These are phyloP conservation scores for Stichodactyla helianthus DNA, from an alignment of 64 coral and sea anemone species.

Conservation along the genomic window DNA sequence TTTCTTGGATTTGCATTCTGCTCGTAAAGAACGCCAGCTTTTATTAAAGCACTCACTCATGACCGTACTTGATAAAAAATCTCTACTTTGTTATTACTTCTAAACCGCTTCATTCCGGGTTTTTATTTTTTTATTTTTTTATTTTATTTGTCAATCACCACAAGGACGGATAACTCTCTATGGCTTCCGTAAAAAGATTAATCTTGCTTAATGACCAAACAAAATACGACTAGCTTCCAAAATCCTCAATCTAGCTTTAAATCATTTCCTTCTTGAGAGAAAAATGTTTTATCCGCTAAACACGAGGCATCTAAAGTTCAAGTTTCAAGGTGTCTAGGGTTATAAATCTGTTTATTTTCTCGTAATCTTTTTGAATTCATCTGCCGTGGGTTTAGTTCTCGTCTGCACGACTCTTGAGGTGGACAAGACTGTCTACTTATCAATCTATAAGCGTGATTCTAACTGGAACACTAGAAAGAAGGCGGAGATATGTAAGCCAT, in stretches of 20 bases:
- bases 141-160: background rate
- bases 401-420: background rate
- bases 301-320: background rate
- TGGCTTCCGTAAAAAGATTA: background rate
- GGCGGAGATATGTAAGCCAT: background rate
- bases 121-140: too few species aligned
- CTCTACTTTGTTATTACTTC: background rate
- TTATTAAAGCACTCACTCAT: background rate
- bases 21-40: background rate
- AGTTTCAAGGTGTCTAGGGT: background rate
- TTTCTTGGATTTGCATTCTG: background rate
- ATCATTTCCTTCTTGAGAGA: background rate
- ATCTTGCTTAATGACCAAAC: background rate
- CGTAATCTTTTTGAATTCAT: background rate
- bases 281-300: slow-evolving; percentile 1
- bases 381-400: background rate
- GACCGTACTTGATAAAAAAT: background rate
- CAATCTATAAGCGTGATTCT: background rate
- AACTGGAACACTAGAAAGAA: background rate
- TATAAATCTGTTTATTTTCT: slow-evolving; percentile 18
- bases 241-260: background rate
- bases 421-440: background rate
- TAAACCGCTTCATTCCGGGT: background rate
- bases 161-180: background rate
- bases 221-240: background rate